Conservation (phyloP, 2,797 vertebrate genomes). For the Melanotaenia trifasciata region DNA sequence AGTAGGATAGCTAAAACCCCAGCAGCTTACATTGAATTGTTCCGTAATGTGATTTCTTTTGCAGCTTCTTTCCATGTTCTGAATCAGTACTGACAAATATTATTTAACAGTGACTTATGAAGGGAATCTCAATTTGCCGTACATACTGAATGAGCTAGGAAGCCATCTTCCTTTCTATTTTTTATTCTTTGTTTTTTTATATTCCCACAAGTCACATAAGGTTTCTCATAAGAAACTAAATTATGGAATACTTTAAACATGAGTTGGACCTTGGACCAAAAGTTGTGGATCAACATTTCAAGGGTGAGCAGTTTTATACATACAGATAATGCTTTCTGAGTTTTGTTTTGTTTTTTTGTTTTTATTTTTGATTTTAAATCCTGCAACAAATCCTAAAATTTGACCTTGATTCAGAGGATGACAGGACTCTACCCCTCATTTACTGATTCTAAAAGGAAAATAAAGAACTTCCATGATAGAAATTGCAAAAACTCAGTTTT, state of each 20-base stretch:
- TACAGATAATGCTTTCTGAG: background rate
- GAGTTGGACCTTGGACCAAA: background rate
- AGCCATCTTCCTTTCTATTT: background rate
- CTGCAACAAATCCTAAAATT: background rate
- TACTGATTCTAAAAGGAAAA: background rate
- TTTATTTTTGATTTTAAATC: background rate
- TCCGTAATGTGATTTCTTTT: conserved; percentile 28
- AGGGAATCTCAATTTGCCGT: conserved; percentile 1
- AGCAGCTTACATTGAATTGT: conserved; percentile 1
- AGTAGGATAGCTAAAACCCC: conserved; percentile 15
- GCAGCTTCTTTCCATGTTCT: background rate
- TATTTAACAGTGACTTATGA: conserved; percentile 5
- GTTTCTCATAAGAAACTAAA: background rate
- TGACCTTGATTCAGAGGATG: background rate
- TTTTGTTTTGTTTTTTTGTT: background rate
- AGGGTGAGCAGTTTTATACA: background rate
- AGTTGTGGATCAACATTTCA: background rate
- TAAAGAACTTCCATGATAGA: background rate
- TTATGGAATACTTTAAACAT: background rate
- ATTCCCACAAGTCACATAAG: background rate
- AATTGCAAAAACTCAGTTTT: too few species aligned
- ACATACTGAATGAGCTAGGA: background rate
- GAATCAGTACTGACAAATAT: conserved; percentile 14
- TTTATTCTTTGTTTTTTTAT: background rate
- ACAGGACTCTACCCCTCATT: background rate